Evolutionary conservation across 92 coral and sea anemone species (phyloP).

Genomic region (Umimayanthus chanpuru): DNA sequence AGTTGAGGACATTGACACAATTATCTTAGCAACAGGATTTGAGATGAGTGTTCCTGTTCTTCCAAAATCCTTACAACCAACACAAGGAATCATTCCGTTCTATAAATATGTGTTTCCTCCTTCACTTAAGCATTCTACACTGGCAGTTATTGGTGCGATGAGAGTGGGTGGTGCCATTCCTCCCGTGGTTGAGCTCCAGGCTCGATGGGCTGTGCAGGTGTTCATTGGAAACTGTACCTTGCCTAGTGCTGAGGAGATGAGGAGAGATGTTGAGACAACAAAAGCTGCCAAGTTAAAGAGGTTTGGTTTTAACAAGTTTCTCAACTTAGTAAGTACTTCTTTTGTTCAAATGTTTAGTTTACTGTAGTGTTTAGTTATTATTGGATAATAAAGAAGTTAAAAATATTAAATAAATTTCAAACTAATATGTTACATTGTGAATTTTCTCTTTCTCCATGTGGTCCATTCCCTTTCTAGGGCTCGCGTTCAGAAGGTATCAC

Average conservation of each 20-base stretch:
- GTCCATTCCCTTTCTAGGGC: no score
- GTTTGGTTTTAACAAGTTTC: background rate
- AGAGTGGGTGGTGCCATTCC: conserved; percentile 61
- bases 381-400: no score
- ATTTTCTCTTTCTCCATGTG: no score
- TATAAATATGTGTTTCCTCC: conserved; percentile 82
- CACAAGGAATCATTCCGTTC: conserved; percentile 55
- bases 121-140: conserved; percentile 48
- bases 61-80: conserved; percentile 51
- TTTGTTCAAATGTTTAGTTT: no score
- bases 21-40: conserved; percentile 85
- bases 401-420: no score
- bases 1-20: conserved; percentile 72
- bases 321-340: conserved; percentile 19
- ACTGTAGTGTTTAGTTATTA: no score
- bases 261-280: conserved; percentile 47
- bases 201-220: conserved; percentile 84
- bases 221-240: conserved; percentile 64
- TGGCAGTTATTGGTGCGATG: conserved; percentile 84
- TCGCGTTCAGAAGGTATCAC: no score
- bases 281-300: conserved; percentile 20
- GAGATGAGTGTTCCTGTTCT: conserved; percentile 67
- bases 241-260: conserved; percentile 70
- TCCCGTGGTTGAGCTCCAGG: conserved; percentile 76
- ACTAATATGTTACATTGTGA: no score